phyloP scores from a whole-genome alignment of 2,113 vertebrate genomes.

The Tautogolabrus adspersus region DNA sequence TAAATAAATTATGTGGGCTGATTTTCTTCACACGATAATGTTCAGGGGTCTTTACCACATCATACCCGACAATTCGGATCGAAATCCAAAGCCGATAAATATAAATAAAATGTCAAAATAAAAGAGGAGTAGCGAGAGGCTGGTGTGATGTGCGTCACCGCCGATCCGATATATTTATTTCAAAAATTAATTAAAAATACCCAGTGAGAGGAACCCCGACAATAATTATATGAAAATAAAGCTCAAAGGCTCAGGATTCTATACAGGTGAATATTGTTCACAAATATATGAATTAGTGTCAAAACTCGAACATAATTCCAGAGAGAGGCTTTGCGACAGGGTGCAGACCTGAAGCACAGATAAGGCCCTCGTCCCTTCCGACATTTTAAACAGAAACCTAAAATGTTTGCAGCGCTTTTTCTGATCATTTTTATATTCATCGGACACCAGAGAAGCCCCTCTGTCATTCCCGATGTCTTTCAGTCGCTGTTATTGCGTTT shows the following conservation, averaged over 20 bases:
- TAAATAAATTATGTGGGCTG: slow-evolving; percentile 78
- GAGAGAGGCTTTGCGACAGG: slow-evolving; percentile 64
- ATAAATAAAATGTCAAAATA: slow-evolving; percentile 77
- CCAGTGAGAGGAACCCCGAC: slow-evolving; percentile 55
- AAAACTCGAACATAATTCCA: slow-evolving; percentile 78
- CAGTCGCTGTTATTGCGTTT: slow-evolving; percentile 72
- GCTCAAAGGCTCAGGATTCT: slow-evolving; percentile 63
- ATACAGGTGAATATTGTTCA: slow-evolving; percentile 9
- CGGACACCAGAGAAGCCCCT: slow-evolving; percentile 48
- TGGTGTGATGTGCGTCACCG: slow-evolving; percentile 72
- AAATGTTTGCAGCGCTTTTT: slow-evolving; percentile 58
- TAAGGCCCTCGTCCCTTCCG: slow-evolving; percentile 86
- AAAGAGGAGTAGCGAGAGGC: slow-evolving; percentile 52
- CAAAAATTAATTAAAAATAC: slow-evolving; percentile 92
- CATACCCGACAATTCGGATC: slow-evolving; percentile 90
- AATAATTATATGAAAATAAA: slow-evolving; percentile 88
- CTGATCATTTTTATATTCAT: neutral
- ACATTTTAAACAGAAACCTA: slow-evolving; percentile 73
- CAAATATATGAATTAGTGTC: slow-evolving; percentile 38
- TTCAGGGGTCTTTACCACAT: slow-evolving; percentile 75
- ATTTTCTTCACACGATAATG: slow-evolving; percentile 77
- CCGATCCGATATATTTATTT: slow-evolving; percentile 73
- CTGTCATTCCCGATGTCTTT: slow-evolving; percentile 52
- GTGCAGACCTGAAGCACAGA: slow-evolving; percentile 62
- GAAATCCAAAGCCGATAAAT: slow-evolving; percentile 36